Percentiles rank a stretch among this genome's conserved stretches.
Evolutionary conservation across 1,140 invertebrate genomes (phyloP).

Genomic region (Danaus melanippus): DNA sequence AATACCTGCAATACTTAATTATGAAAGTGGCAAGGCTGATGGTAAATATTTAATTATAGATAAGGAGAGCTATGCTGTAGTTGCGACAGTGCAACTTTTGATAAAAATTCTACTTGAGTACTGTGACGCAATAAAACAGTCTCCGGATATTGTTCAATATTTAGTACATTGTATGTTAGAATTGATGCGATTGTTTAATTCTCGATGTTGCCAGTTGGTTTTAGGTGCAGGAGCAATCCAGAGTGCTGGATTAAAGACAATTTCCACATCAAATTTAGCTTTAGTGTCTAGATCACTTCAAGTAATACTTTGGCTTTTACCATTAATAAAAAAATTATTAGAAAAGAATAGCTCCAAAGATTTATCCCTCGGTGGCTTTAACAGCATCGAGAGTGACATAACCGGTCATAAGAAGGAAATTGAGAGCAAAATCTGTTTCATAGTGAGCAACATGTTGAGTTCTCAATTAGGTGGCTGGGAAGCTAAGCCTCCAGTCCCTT

Average conservation of each 20-base stretch:
- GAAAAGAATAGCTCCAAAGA: slow-evolving; percentile 69
- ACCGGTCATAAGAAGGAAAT: slow-evolving; percentile 92
- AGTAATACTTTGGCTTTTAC: slow-evolving; percentile 84
- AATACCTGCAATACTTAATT: slow-evolving; percentile 60
- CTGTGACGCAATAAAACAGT: slow-evolving; percentile 82
- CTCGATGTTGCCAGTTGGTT: slow-evolving; percentile 93
- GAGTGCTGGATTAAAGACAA: slow-evolving; percentile 95
- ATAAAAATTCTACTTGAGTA: slow-evolving; percentile 93
- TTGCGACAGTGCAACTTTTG: slow-evolving; percentile 87
- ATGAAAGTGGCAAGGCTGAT: slow-evolving; percentile 56
- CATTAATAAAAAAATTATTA: slow-evolving; percentile 80
- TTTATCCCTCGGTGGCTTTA: slow-evolving; percentile 71
- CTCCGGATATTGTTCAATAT: slow-evolving; percentile 77
- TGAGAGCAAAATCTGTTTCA: slow-evolving; percentile 89
- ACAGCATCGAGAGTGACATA: slow-evolving; percentile 84
- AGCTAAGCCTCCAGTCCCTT: slow-evolving; percentile 95
- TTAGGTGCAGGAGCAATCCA: slow-evolving; percentile 95
- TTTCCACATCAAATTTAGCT: slow-evolving; percentile 95
- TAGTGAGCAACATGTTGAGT: slow-evolving; percentile 88
- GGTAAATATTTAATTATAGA: slow-evolving; percentile 79
- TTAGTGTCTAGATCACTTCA: slow-evolving; percentile 91
- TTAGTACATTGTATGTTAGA: slow-evolving; percentile 88
- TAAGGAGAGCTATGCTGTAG: slow-evolving; percentile 87
- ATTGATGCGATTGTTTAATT: slow-evolving; percentile 92
- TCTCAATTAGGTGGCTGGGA: slow-evolving; percentile 89